Evolutionary conservation across 2,888 invertebrate genomes (phyloP).

Genomic region (Xestia sexstrigata): DNA sequence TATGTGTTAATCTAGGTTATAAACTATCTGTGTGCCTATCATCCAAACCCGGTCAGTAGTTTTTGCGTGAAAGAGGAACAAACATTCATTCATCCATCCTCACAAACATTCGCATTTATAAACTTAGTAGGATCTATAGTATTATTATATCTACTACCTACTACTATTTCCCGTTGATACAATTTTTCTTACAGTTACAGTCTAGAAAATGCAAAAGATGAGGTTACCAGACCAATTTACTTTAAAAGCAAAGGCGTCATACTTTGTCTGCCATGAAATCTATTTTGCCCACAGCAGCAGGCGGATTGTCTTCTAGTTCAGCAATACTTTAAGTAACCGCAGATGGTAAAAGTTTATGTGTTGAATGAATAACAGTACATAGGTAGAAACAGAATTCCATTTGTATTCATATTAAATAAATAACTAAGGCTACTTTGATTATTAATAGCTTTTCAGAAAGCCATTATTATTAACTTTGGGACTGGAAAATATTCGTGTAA

Average conservation of each 20-base stretch:
- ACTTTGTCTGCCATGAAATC: not conserved
- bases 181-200: not conserved
- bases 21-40: too few species aligned
- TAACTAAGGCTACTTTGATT: conserved; percentile 9
- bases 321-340: not conserved
- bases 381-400: not conserved
- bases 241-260: not conserved
- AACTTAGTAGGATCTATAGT: too few species aligned
- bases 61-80: too few species aligned
- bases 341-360: not conserved
- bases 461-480: conserved; percentile 19
- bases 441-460: conserved; percentile 20
- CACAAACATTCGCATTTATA: too few species aligned
- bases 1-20: too few species aligned
- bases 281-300: too few species aligned
- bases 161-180: too few species aligned
- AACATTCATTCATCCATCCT: too few species aligned
- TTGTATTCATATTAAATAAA: conserved; percentile 19
- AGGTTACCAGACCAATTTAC: not conserved
- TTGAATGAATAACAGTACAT: not conserved
- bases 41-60: too few species aligned
- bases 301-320: not conserved
- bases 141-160: too few species aligned
- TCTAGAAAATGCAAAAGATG: not conserved
- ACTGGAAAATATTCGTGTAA: conserved; percentile 29